These are phyloP conservation scores for Suillia variegata DNA, from an alignment of 2,888 invertebrate species.

Conservation along the genomic window DNA sequence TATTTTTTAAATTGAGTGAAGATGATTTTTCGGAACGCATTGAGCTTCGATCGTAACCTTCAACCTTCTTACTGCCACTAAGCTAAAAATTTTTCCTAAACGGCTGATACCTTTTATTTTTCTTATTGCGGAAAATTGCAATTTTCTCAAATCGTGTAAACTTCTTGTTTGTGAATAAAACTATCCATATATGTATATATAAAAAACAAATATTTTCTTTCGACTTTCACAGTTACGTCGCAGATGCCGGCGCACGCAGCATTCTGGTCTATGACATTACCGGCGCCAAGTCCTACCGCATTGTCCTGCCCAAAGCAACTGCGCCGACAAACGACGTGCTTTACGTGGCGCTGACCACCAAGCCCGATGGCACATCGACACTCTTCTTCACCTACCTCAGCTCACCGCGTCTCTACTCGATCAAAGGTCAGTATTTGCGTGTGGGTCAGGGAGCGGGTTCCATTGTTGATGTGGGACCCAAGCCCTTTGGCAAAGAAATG, in stretches of 20 bases:
- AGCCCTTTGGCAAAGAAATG: conserved; percentile 63
- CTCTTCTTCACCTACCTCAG: conserved; percentile 68
- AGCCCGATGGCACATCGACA: conserved; percentile 62
- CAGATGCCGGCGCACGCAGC: conserved; percentile 59
- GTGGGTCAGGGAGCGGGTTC: conserved; percentile 64
- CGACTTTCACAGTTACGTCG: conserved; percentile 54
- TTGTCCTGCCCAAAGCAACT: conserved; percentile 65
- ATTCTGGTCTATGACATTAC: conserved; percentile 64
- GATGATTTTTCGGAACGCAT: background rate
- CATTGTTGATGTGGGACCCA: conserved; percentile 66
- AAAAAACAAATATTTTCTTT: too few relatives aligned
- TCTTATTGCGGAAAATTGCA: too few relatives aligned
- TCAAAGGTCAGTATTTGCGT: conserved; percentile 64
- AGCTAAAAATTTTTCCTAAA: too few relatives aligned
- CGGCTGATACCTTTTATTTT: too few relatives aligned
- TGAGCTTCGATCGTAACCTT: too few relatives aligned
- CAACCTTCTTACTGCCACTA: too few relatives aligned
- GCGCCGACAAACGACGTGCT: conserved; percentile 65
- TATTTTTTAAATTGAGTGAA: background rate
- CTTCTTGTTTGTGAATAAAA: too few relatives aligned
- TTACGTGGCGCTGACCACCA: conserved; percentile 65
- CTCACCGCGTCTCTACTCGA: conserved; percentile 65
- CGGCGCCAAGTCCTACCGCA: conserved; percentile 63
- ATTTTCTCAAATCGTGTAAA: too few relatives aligned
- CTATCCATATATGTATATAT: too few relatives aligned